These are phyloP conservation scores for Odocoileus hemionus DNA, from an alignment of 2,113 vertebrate species.

Conservation along the genomic window DNA sequence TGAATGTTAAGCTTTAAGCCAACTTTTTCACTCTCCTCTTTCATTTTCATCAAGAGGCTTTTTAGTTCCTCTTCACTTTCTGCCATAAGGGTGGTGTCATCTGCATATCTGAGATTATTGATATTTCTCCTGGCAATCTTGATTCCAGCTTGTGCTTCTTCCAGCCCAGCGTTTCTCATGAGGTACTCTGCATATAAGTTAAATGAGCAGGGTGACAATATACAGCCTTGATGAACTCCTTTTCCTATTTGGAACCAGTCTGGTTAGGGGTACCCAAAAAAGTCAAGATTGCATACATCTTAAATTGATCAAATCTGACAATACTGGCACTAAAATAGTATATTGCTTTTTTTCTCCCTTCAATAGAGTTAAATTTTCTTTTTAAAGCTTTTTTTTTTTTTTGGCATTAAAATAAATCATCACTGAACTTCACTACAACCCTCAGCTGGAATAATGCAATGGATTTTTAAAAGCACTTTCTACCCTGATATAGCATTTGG, in stretches of 20 bases:
- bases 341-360: neutral
- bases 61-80: too few species aligned
- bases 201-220: too few species aligned
- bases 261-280: neutral
- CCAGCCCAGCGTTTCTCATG: too few species aligned
- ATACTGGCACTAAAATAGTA: neutral
- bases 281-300: neutral
- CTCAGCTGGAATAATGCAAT: slow-evolving; percentile 28
- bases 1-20: too few species aligned
- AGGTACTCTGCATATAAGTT: too few species aligned
- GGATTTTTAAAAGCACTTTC: slow-evolving; percentile 37
- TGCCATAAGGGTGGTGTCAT: too few species aligned
- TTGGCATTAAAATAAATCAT: neutral
- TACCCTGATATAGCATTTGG: slow-evolving; percentile 38
- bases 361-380: slow-evolving; percentile 40
- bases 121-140: too few species aligned
- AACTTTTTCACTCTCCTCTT: too few species aligned
- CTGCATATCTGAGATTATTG: too few species aligned
- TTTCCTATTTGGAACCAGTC: neutral
- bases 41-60: too few species aligned
- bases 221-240: too few species aligned
- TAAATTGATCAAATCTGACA: neutral
- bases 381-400: slow-evolving; percentile 19
- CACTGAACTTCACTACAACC: neutral
- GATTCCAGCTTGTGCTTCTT: too few species aligned